phyloP scores from a whole-genome alignment of 2,888 invertebrate species.

The Therioaphis trifolii region DNA sequence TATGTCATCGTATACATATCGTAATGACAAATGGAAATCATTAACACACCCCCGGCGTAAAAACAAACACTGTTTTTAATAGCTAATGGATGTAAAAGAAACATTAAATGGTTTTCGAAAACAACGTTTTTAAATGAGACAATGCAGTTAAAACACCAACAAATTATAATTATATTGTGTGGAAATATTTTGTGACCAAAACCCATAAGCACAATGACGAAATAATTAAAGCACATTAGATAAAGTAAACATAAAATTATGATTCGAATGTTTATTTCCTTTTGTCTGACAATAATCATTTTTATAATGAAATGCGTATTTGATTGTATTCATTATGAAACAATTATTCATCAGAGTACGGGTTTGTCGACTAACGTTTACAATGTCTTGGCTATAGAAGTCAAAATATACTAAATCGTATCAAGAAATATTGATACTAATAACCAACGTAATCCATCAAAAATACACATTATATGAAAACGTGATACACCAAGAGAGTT shows the following conservation, averaged over 20 bases:
- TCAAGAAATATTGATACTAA: too few relatives aligned
- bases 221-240: neutral
- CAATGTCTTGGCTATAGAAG: too few relatives aligned
- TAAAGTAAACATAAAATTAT: neutral
- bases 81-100: neutral
- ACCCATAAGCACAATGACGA: neutral
- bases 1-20: neutral
- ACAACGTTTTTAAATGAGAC: neutral
- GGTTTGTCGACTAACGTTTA: too few relatives aligned
- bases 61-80: slow-evolving; percentile 14
- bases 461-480: too few relatives aligned
- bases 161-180: neutral
- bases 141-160: neutral
- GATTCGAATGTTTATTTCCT: neutral
- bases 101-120: neutral
- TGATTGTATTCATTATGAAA: neutral
- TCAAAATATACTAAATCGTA: too few relatives aligned
- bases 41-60: neutral
- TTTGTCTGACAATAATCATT: neutral
- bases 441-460: too few relatives aligned
- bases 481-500: too few relatives aligned
- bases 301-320: neutral
- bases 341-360: neutral
- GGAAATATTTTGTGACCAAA: neutral
- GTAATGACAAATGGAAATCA: slow-evolving; percentile 20